These are phyloP conservation scores for Collichthys lucidus DNA, from an alignment of 2,113 vertebrate species.

Conservation along the genomic window DNA sequence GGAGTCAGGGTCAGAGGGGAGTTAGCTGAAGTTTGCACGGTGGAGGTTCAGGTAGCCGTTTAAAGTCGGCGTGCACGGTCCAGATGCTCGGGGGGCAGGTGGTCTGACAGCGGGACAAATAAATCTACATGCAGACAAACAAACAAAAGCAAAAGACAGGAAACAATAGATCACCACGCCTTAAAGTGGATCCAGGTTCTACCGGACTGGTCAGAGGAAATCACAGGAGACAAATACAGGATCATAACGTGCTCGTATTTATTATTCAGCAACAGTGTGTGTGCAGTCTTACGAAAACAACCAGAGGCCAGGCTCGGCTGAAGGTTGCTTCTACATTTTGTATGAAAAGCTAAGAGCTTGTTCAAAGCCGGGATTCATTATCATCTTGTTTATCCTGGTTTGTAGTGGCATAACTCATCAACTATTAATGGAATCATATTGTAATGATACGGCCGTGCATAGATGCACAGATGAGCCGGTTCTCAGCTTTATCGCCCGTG, in stretches of 20 bases:
- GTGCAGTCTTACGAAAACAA: background rate
- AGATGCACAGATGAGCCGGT: too few species aligned
- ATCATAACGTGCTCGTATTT: background rate
- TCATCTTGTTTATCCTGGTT: background rate
- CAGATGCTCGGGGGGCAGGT: background rate
- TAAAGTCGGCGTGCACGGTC: background rate
- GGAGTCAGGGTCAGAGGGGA: background rate
- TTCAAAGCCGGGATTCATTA: background rate
- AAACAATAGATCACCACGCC: background rate
- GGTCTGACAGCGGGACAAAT: background rate
- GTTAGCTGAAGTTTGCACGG: background rate
- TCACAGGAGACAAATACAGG: background rate
- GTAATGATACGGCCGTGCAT: background rate
- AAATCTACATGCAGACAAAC: background rate
- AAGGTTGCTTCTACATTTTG: background rate
- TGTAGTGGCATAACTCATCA: background rate
- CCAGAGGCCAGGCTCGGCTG: background rate
- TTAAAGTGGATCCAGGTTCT: slow-evolving; percentile 5
- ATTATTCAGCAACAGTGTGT: background rate
- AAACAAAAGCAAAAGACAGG: background rate
- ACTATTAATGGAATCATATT: background rate
- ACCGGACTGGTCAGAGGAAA: background rate
- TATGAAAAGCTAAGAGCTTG: background rate
- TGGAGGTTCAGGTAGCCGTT: background rate
- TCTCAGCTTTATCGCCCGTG: too few species aligned